Evolutionary conservation across 2,888 invertebrate genomes (phyloP), one percentile per base, ranked within the genome.

Genomic region (Lycophotia porphyrea): DNA sequence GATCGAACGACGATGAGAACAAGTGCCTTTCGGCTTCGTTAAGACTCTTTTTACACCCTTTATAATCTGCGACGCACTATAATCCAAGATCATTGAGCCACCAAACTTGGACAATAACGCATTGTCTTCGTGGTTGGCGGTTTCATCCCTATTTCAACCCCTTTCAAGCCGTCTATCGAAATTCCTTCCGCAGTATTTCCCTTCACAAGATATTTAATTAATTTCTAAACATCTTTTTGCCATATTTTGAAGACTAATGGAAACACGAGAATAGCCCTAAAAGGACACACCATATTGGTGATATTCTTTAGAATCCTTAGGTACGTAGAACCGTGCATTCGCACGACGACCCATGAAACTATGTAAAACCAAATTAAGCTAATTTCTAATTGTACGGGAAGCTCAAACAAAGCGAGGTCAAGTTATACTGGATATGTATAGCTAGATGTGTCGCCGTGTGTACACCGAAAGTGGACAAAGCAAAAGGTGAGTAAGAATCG

Each of bases 101-200:
- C 82, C 76, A 65, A 80, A 80, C 82, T 82, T 80, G 71, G 79
- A 83, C 72, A 79, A 80, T 78, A 80, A 78, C 36, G 82, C 65
- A 77, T 77, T 82, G 79, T 82, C 78, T 78, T 47, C 70, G 71
- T 82, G 70, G 69, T 71, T 61, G 60, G 79, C 70, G 78, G 82
- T 82, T 79, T 76, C 52, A 82, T 55, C 52, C 76, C 42, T 39
- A 63, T 75, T 66, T 66, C 58, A 70, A 82, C 34, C 67, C 82
- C 55, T 76, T 76, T 77, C 65, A 82, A 65, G 39, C 36, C 60
- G 27, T 34, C 82, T 47, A 82, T 70, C 78, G 42, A 70, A 82
- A 80, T 82, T 82, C 78, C 78, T 27, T 36, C 18, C 47, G 60
- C 27, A 76, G 49, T 24, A 79, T 82, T 70, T 34, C 55, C 47